Evolutionary conservation across 2,797 vertebrate species (phyloP).

Genomic region (Florisuga fusca): DNA sequence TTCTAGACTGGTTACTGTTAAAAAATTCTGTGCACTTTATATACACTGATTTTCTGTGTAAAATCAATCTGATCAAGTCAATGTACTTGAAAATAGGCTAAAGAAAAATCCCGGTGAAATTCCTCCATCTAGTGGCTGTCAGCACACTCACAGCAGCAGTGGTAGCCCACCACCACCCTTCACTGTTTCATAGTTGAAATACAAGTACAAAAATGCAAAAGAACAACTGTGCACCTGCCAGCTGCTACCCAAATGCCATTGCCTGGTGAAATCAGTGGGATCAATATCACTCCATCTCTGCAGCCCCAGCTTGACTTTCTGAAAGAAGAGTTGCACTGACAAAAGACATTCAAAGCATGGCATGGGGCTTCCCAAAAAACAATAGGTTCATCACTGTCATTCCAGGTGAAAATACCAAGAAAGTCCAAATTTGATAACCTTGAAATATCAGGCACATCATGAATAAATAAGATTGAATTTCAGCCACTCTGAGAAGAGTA

Average conservation of each 20-base stretch:
- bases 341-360: neutral
- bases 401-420: neutral
- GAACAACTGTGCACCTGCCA: neutral
- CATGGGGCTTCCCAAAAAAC: neutral
- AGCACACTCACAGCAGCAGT: neutral
- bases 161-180: neutral
- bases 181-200: accelerated
- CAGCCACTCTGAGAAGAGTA: neutral
- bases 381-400: neutral
- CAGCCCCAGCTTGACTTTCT: neutral
- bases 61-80: neutral
- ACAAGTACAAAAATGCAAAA: neutral
- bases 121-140: slow-evolving; percentile 77
- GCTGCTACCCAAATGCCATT: neutral
- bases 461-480: neutral
- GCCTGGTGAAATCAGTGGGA: neutral
- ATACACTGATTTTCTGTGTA: neutral
- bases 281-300: neutral
- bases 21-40: slow-evolving; percentile 28
- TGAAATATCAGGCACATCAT: neutral
- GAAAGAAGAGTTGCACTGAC: too few relatives aligned
- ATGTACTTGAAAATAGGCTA: accelerated
- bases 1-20: slow-evolving; percentile 4
- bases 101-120: slow-evolving; percentile 26
- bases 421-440: neutral